Evolutionary conservation across 2,888 invertebrate species (phyloP), one percentile per base, ranked within the genome.

Genomic region (Pachliopta kotzebuea): DNA sequence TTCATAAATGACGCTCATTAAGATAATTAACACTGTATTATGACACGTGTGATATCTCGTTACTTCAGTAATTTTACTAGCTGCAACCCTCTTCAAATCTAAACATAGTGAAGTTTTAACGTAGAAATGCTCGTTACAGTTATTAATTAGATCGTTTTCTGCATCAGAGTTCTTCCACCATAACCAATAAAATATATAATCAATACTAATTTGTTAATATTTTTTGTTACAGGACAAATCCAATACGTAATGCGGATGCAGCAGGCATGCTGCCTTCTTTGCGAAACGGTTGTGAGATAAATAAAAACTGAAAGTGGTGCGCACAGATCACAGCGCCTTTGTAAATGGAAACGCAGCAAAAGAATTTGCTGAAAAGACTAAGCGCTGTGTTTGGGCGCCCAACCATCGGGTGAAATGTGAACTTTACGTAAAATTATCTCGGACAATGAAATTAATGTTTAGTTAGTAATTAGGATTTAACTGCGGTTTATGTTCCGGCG

Each of bases 371-470:
- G 37, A 37, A 37, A 14, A 37, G 37, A 37, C 37, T 37, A 37
- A 37, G 37, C 37, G 37, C 37, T 37, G 37, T 37, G 37, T 11
- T 37, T 3, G 37, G 11, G 14, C 11, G 37, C 14, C 24, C 42
- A 42, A 42, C 37, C n/a, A 29, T 23, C n/a, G 17, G 55, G 21
- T 60, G 53, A 60, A 54, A 31, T 45, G 20, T 54, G 20, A 60
- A 60, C 24, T 26, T 21, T 26, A 52, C 21, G 50, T 52, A 52
- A 52, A n/a, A 52, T 11, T 3, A 49, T 14, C 20, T 24, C 24
- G 52, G 26, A 56, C 29, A 26, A 45, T 50, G 57, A 62, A 23
- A 78, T 79, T 81, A 80, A 80, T 77, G 75, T 76, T 75, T 74
- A 74, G 76, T 76, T 74, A 76, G 76, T 76, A 73, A 74, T 55